phyloP scores from a whole-genome alignment of 2,113 vertebrate genomes.

The Pseudorectes ferrugineus region DNA sequence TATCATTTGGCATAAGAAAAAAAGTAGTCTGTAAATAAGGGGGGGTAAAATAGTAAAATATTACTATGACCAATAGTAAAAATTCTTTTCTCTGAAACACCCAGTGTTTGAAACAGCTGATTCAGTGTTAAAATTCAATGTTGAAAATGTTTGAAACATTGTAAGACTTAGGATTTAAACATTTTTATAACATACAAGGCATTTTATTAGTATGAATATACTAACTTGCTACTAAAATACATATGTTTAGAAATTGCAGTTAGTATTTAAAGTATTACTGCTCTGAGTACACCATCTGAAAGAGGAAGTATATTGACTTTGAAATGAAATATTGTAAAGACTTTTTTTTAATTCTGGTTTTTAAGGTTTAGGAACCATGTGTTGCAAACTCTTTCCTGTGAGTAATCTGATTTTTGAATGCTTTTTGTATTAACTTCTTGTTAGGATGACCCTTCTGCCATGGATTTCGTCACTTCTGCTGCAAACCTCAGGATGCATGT shows the following conservation, averaged over 20 bases:
- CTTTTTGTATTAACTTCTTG: conserved; percentile 10
- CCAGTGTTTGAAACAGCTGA: neutral
- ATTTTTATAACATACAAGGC: neutral
- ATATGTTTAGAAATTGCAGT: neutral
- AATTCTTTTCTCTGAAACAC: neutral
- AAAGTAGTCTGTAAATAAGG: neutral
- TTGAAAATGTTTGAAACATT: neutral
- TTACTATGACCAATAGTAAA: neutral
- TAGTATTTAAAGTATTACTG: neutral
- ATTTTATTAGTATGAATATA: neutral
- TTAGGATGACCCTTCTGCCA: conserved; percentile 92
- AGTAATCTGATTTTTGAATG: neutral
- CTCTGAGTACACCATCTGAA: neutral
- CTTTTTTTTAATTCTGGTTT: neutral
- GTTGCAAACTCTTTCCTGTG: neutral
- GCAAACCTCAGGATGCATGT: conserved; percentile 96
- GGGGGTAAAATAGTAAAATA: neutral
- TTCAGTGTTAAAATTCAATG: neutral
- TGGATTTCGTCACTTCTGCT: conserved; percentile 97
- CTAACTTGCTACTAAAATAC: neutral
- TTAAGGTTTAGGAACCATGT: neutral
- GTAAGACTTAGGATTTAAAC: neutral
- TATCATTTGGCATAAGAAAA: neutral
- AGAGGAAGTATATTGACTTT: neutral
- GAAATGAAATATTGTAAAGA: neutral